Evolutionary conservation across 2,888 invertebrate species (phyloP).

Genomic region (Argyra leucocephala): DNA sequence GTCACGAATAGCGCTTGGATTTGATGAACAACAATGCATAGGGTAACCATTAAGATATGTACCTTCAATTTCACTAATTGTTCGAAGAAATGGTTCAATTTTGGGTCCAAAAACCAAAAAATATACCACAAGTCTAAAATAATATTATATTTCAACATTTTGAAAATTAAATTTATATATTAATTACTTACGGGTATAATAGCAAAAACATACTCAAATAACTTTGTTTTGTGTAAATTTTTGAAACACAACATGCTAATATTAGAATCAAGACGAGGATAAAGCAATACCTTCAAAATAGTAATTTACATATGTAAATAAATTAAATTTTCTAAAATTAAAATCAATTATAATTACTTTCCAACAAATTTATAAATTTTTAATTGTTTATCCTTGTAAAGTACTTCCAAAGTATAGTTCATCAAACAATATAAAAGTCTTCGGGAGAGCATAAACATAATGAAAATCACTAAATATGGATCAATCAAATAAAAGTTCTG

Average conservation of each 20-base stretch:
- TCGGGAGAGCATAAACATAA: conserved; percentile 68
- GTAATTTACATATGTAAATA: not conserved
- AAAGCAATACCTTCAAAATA: conserved; percentile 53
- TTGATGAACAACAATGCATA: conserved; percentile 67
- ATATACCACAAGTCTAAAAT: conserved; percentile 62
- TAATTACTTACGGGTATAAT: conserved; percentile 76
- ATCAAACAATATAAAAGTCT: conserved; percentile 63
- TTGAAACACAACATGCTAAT: conserved; percentile 59
- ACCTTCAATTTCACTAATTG: conserved; percentile 38
- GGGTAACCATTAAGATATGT: conserved; percentile 50
- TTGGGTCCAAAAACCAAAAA: conserved; percentile 72
- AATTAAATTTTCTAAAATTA: not conserved
- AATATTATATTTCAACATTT: conserved; percentile 14
- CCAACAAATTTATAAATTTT: conserved; percentile 28
- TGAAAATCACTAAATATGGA: conserved; percentile 73
- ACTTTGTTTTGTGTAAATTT: conserved; percentile 65
- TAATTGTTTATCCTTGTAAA: conserved; percentile 44
- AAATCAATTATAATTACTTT: conserved; percentile 29
- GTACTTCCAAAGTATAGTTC: conserved; percentile 45
- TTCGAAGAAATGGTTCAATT: conserved; percentile 66
- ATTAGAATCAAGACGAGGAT: conserved; percentile 52
- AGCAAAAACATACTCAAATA: conserved; percentile 72
- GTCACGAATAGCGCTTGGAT: conserved; percentile 60
- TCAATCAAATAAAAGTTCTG: conserved; percentile 89
- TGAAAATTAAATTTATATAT: not conserved